Base-by-base conservation (phyloP, 2,888 invertebrate genomes). In the Cremastobaeus sp. region DNA sequence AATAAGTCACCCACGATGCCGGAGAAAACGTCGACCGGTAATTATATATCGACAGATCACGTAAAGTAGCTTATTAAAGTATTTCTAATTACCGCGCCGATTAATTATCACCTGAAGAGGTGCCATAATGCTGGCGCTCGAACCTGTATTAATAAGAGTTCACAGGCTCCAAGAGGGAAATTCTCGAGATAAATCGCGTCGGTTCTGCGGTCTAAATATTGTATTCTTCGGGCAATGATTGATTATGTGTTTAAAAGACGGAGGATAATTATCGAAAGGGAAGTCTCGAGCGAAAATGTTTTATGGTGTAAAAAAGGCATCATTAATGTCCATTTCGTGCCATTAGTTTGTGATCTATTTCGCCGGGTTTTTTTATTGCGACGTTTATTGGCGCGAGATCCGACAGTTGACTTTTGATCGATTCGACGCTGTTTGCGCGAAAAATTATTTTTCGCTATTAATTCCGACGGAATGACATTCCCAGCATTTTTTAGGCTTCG, bases 31-130 rank as follows among this genome's bases (percentile, higher is more conserved):
- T 15, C 20, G 50, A 18, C 50, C 32, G 41, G 57, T 66, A 66
- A 66, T 66, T 66, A 66, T n/a, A n/a, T n/a, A 65, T 57, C 66
- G 66, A 50, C 66, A 50, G 18, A 41, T 57, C 41, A 30, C 39
- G 25, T 37, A 32, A 66, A 55, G 21, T 12, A 41, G 25, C 55
- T 66, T 34, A 66, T 48, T 55, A 55, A 47, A 14, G 48, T 17
- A 17, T 30, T 55, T 55, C 65, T 55, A 66, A 55, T 66, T 66
- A 66, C 48, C 25, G 18, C 30, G 12, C 17, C 47, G 55, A 55
- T 55, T 66, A 66, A 66, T 66, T 66, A 66, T 32, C 15, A 37
- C 11, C 15, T 37, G 52, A 64, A n/a, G 34, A 34, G 43, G 18
- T 35, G 14, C 39, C 34, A 34, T 9, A 28, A 34, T 32, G 35